Evolutionary conservation across 2,113 vertebrate genomes (phyloP), one percentile per base, ranked within the genome.

Genomic region (Pleuronectes platessa): DNA sequence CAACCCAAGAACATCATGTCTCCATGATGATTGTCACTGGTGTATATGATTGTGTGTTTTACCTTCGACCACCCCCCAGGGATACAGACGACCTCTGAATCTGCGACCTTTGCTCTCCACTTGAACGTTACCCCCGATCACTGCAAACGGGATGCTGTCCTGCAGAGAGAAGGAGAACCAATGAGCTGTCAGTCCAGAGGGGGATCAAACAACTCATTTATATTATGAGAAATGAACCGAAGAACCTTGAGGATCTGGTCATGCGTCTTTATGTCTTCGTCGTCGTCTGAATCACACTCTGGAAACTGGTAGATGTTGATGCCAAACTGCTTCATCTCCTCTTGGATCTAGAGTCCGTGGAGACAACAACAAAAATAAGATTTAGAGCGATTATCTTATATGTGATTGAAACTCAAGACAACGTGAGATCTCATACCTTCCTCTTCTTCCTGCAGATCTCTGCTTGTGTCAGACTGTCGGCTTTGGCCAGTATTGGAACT

Each of bases 1-100:
- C 35, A 37, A 37, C 35, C 35, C 2, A 9, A 37, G 2, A 10
- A 37, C 35, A 37, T 10, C 9, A 37, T 37, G 35, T 10, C 35
- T 13, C 12, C 11, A 42, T 42, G 40, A 42, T 42, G 11, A 3
- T 42, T 42, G 40, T 13, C 40, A 42, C 40, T 42, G 40, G 40
- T 13, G 40, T 42, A 11, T 42, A 42, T 12, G 40, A 13, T 42
- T 42, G 40, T 42, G 40, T 12, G 40, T 12, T 42, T 42, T 42
- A 95, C 95, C 93, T 92, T 94, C 94, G 1, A 94, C 94, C 1
- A 92, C 78, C 2, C 95, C 94, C 95, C 95, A 95, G 8, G 95
- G 94, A 71, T 95, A 95, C 6, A 78, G 37, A 0, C 94, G 92
- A 65, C 92, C 94, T 31, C 93, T 91, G 79, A 93, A 81, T 51